Conservation (phyloP, 2,888 invertebrate species). For the Fissipunctia ypsillon region DNA sequence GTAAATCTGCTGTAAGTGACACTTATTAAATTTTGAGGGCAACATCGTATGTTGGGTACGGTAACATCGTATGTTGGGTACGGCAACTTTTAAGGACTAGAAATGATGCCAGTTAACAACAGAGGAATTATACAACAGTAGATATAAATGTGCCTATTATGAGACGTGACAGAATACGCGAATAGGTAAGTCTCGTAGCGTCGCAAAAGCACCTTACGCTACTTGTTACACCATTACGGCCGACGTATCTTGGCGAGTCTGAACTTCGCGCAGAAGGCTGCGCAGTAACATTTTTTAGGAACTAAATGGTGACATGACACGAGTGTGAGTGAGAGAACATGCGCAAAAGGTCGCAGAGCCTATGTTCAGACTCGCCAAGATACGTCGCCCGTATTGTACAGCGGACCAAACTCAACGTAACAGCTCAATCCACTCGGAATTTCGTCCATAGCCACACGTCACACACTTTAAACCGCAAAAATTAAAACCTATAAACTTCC, state of each 20-base stretch:
- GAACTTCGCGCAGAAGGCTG: no score
- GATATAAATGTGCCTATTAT: no score
- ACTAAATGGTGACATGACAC: no score
- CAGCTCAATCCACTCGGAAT: conserved; percentile 48
- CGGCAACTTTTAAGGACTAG: conserved; percentile 4
- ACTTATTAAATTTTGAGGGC: conserved; percentile 35
- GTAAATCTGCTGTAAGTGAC: conserved; percentile 27
- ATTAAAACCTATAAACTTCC: conserved; percentile 75
- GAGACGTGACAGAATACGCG: background rate
- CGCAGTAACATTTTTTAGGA: no score
- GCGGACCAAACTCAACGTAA: conserved; percentile 13
- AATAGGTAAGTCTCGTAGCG: no score
- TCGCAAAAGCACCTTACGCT: background rate
- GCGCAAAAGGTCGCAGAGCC: no score
- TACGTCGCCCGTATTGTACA: no score
- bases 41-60: conserved; percentile 4
- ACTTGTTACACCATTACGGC: background rate
- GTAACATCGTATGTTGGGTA: background rate
- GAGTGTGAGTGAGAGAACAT: no score
- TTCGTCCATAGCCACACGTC: conserved; percentile 42
- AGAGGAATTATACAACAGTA: background rate
- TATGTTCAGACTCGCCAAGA: no score
- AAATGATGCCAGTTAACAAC: background rate
- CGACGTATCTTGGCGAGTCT: no score
- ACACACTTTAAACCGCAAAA: conserved; percentile 64